Evolutionary conservation across 2,888 invertebrate genomes (phyloP), one percentile per base, ranked within the genome.

Genomic region (Trisateles emortualis): DNA sequence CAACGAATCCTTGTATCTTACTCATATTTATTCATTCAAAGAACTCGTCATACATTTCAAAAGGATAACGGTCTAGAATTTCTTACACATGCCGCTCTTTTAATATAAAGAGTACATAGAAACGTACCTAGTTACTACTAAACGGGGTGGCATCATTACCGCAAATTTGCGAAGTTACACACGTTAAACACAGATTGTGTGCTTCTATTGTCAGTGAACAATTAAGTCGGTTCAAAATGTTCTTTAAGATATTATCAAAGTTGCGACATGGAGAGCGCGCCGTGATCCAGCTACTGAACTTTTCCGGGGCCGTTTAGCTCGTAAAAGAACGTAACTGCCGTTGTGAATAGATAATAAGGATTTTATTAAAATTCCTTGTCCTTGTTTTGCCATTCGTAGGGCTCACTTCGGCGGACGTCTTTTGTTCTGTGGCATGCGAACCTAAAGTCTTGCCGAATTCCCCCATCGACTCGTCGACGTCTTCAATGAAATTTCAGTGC

Each of bases 291-390:
- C 78, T 77, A 81, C 79, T 74, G 54, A 86, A 84, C 78, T 87
- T 85, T 70, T 71, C 67, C 79, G 76, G 79, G 76, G 74, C 79
- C 82, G 73, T 83, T 82, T 78, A 74, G 78, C 84, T 88, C 88
- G 86, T 90, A 88, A 89, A 90, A 88, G 87, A 81, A 81, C 84
- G 83, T 85, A 84, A 90, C 86, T 86, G 84, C 82, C 83, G 83
- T 81, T 82, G 79, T 88, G 89, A 91, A 90, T 91, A 89, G 87
- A 86, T 90, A 90, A 90, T 90, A 89, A 88, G 88, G 86, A 84
- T 90, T 90, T 88, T 90, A 92, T 90, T 90, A 91, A 92, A 90
- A 90, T 90, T 90, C 87, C 88, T 86, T 84, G 85, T 78, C 87
- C 87, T 88, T 90, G 87, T 90, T 87, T 86, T 81, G 84, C 79